Evolutionary conservation across 2,888 invertebrate genomes (phyloP), one percentile per base, ranked within the genome.

Genomic region (Acanthosoma haemorrhoidale): DNA sequence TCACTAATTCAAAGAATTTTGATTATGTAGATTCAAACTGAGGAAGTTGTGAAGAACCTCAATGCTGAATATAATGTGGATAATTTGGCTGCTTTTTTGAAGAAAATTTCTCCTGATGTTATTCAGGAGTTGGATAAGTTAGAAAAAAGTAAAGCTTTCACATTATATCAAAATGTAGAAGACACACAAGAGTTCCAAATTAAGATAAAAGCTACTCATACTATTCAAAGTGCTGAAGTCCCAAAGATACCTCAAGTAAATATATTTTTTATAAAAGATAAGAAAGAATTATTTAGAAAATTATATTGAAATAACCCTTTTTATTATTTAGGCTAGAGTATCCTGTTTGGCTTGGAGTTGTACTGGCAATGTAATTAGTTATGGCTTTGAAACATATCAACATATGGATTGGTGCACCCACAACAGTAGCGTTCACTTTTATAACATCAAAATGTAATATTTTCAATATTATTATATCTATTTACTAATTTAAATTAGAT

Each of bases 351-450:
- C 76, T 6, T 77, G 76, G 77, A 77, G 76, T 71, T 75, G 75
- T 57, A 75, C 76, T 15, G 77, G 76, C 9, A 74, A 74, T 70
- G 75, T 76, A 1, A 34, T 77, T 4, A 76, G 75, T 38, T 68
- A 76, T 16, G 76, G 75, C 6, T 74, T 73, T 59, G 70, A 73
- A 43, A 69, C 68, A 39, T 57, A 60, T 21, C 59, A 74, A 29
- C 77, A 77, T 70, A 71, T 73, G 0, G 72, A 72, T 36, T 77
- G 76, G 76, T 77, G 77, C 70, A 70, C 72, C 15, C 77, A 77
- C 58, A 66, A 71, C 6, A 73, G 76, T 68, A 69, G 58, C 39
- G 73, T 77, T 6, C 69, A 73, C 38, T 73, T 77, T 34, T 77
- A 75, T 67, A 76, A 77, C 60, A 75, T 76, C 21, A 74, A 74